Percentiles rank a stretch among this genome's conserved stretches.
These are phyloP conservation scores for Aspidiotus rigidus DNA, from an alignment of 2,888 invertebrate genomes.

Conservation along the genomic window DNA sequence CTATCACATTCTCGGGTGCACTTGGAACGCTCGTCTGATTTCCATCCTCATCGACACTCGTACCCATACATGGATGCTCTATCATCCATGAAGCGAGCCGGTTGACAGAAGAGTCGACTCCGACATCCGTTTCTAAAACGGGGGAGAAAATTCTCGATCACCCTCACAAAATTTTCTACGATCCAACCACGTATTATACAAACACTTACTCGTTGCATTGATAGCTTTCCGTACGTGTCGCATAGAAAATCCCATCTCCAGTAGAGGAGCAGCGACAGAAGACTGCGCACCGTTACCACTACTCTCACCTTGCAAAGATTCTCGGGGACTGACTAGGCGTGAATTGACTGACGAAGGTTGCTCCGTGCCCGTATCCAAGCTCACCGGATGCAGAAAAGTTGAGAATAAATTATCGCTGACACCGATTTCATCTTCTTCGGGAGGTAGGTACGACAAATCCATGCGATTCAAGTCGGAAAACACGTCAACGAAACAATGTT, in stretches of 20 bases:
- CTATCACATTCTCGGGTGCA: not conserved
- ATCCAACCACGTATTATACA: no score
- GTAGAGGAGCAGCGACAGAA: slow-evolving; percentile 48
- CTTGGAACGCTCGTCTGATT: slow-evolving; percentile 10
- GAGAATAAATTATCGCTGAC: slow-evolving; percentile 13
- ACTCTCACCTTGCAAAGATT: not conserved
- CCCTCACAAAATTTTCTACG: no score
- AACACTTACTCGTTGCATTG: slow-evolving; percentile 45
- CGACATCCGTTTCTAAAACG: not conserved
- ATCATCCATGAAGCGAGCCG: slow-evolving; percentile 57
- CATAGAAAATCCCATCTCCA: slow-evolving; percentile 56
- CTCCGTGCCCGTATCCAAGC: not conserved
- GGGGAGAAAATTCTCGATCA: no score
- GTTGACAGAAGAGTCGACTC: slow-evolving; percentile 45
- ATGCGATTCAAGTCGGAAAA: not conserved
- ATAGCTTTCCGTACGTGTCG: slow-evolving; percentile 52
- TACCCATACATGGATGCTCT: slow-evolving; percentile 48
- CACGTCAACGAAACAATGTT: not conserved
- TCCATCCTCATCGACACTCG: slow-evolving; percentile 20
- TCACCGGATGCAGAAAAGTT: slow-evolving; percentile 15
- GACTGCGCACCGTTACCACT: not conserved
- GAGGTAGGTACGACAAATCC: not conserved
- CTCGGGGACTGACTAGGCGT: not conserved
- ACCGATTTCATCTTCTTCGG: slow-evolving; percentile 11
- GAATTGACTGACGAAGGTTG: not conserved